Percentiles rank a stretch among this genome's conserved stretches.
Evolutionary conservation across 2,888 invertebrate genomes (phyloP).

Genomic region (Metacarcinus magister): DNA sequence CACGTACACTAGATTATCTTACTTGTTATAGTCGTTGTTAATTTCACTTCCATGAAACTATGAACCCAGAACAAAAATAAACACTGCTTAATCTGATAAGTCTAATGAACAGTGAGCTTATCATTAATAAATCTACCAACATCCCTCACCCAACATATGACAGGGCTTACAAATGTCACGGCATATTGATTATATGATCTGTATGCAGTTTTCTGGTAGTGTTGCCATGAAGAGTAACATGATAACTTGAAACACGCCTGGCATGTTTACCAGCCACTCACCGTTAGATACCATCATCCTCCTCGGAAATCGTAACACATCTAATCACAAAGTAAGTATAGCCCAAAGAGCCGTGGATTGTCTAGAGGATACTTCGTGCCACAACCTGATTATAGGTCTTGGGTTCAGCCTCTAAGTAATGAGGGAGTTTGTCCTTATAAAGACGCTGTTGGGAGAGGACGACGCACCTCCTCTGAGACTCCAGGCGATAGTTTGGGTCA

Average conservation of each 20-base stretch:
- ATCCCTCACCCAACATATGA: neutral
- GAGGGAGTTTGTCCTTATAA: conserved; percentile 36
- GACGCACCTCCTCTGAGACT: neutral
- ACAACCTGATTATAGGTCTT: neutral
- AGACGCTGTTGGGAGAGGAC: neutral
- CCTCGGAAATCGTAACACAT: neutral
- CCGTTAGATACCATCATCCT: neutral
- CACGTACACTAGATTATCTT: neutral
- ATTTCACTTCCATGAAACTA: neutral
- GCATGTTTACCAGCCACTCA: neutral
- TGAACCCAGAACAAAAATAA: neutral
- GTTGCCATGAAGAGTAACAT: neutral
- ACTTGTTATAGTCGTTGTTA: neutral
- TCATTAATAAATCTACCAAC: neutral
- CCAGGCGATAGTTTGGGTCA: neutral
- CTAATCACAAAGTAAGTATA: neutral
- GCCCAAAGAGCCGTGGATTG: neutral
- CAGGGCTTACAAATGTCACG: neutral
- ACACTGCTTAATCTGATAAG: too few species aligned
- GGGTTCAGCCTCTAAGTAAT: neutral
- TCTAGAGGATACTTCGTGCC: neutral
- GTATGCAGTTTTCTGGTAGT: neutral
- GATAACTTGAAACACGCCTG: neutral
- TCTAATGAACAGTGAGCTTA: neutral
- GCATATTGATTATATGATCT: neutral